These are phyloP conservation scores for Drosophila formosana DNA, from an alignment of 2,888 invertebrate species.

Conservation along the genomic window DNA sequence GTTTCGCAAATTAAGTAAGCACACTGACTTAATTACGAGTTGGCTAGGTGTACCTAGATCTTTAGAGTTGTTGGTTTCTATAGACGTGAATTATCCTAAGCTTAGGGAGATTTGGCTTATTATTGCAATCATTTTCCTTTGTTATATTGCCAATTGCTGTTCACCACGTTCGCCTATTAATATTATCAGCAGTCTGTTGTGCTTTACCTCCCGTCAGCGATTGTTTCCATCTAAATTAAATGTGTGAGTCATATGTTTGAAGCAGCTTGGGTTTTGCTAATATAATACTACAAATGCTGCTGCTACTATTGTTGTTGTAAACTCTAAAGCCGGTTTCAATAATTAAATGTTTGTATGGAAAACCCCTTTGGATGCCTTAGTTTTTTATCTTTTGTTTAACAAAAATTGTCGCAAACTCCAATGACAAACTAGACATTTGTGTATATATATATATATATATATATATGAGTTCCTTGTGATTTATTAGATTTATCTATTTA, in stretches of 20 bases:
- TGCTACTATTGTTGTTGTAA: neutral
- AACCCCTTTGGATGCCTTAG: neutral
- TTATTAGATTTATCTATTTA: slow-evolving; percentile 2
- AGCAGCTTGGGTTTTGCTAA: slow-evolving; percentile 26
- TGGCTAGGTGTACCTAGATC: neutral
- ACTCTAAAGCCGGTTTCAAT: slow-evolving; percentile 20
- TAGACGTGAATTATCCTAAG: too few relatives aligned
- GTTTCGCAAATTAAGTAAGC: neutral
- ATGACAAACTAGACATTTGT: too few relatives aligned
- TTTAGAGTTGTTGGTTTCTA: too few relatives aligned
- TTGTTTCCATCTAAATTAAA: slow-evolving; percentile 4
- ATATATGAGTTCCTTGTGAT: neutral
- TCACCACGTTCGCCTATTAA: neutral
- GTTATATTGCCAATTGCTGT: slow-evolving; percentile 11
- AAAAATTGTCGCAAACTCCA: too few relatives aligned
- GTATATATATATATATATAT: too few relatives aligned
- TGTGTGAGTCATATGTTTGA: slow-evolving; percentile 40
- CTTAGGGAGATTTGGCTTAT: neutral
- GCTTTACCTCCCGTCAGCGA: neutral
- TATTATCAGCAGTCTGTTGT: slow-evolving; percentile 11
- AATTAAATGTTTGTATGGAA: slow-evolving; percentile 12
- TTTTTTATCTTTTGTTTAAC: too few relatives aligned
- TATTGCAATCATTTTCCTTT: neutral
- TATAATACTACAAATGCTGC: slow-evolving; percentile 4
- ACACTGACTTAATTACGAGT: neutral